Evolutionary conservation across 2,113 vertebrate genomes (phyloP), one percentile per base, ranked within the genome.

Genomic region (Capreolus pygargus): DNA sequence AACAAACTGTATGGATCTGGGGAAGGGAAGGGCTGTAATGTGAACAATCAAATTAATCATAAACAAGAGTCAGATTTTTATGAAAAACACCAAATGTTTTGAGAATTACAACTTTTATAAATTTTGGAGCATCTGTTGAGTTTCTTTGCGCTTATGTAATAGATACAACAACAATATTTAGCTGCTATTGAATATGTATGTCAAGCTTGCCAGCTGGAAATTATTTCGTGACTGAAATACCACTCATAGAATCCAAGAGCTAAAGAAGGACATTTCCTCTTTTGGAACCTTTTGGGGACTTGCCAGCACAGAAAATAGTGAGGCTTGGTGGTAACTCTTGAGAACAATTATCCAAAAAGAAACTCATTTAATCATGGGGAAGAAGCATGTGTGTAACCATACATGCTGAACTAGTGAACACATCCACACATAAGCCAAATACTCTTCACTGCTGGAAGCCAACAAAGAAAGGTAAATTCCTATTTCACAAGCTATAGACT

Each of bases 141-240:
- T 96, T 92, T 94, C 79, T 97, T 94, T 92, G 64, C 81, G 93
- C 74, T 98, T 96, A 93, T 93, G 50, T 95, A 98, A 98, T 93
- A 97, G 83, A 97, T 88, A 76, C 84, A 97, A 92, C 92, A 96
- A 97, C 86, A 98, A 97, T 94, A 96, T 98, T 98, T 98, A 97
- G 97, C 97, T 89, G 91, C 94, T 97, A 17, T 76, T 97, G 96
- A 96, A 98, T 98, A 98, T 98, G 97, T 85, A 98, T 97, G 93
- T 86, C 15, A 25, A 86, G 81, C 74, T 94, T 97, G 94, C 92
- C 96, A 97, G 96, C 94, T 97, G 92, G 96, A 88, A 94, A 85
- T 81, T 33, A 61, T 81, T 94, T 78, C 4, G 0, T 94, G 94
- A 97, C 94, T 95, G 60, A 98, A 97, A 97, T 96, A 98, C 84